Base-by-base conservation (phyloP, 2,797 vertebrate genomes). In the Eremophila alpestris region DNA sequence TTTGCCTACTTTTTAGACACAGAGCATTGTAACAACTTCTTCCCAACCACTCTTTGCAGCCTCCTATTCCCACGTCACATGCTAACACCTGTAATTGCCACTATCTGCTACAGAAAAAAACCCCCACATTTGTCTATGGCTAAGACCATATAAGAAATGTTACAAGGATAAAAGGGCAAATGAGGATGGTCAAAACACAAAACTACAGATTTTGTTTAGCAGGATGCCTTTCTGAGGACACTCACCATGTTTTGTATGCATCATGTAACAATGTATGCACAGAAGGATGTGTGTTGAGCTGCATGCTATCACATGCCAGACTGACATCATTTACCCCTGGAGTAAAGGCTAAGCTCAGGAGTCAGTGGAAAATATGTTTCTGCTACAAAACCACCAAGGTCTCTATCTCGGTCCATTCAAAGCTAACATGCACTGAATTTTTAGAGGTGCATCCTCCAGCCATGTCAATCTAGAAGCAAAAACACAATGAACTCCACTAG, bases 61-160 rank as follows among this genome's bases (percentile, higher is more conserved):
- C n/a, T 73, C 14, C 26, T 64, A 27, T 74, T 90, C 49, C 43
- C 22, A 46, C 0, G 0, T 54, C 30, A 30, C 18, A 4, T 9
- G 4, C 20, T 73, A 51, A 69, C 21, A 45, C 19, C 27, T 59
- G 7, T 29, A 90, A 71, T 73, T 29, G 17, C 49, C 34, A 13
- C 49, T 41, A n/a, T 32, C 60, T 91, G 41, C 60, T 46, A 41
- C 1, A 2, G 13, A 22, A 48, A 62, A 65, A 34, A 46, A 62
- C 36, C 16, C 16, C 0, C 0, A 38, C 0, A 1, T 7, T 38
- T 77, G 15, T 65, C 52, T 48, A 10, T 17, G 6, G 24, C 34
- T 75, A 60, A 65, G 27, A 30, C 54, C 24, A 6, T 13, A 9
- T 23, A 36, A 68, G 43, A 87, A 79, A 51, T 2, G 7, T 51